Evolutionary conservation across 2,888 invertebrate genomes (phyloP), one percentile per base, ranked within the genome.

Genomic region (Troides oblongomaculatus): DNA sequence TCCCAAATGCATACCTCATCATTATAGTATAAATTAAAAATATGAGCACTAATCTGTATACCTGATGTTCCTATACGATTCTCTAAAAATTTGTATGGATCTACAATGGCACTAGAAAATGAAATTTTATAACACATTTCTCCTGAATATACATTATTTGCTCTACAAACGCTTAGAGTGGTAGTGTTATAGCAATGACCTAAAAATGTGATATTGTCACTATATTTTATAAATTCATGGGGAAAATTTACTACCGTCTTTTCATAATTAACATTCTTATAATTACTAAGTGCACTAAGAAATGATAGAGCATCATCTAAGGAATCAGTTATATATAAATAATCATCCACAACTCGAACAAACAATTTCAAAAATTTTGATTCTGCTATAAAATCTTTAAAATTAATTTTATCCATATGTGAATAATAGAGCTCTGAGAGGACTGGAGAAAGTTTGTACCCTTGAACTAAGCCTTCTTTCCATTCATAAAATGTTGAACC

Each of bases 401-500:
- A 88, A 75, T 88, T 87, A 43, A 79, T 66, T 66, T 85, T 76
- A 80, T 93, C 93, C 72, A 91, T 77, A 77, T 87, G 77, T 56
- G 80, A 81, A 73, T 93, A 93, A 72, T 92, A 93, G 8, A 93
- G 76, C 75, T 93, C 93, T 0, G 92, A 92, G 1, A 93, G 79
- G 1, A 90, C 91, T n/a, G 93, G 93, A 1, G 93, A 93, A 76
- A 88, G 92, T 76, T 88, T 89, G 71, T 92, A 92, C 1, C 93
- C 93, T 75, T 93, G 93, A 1, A 93, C 89, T 39, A 93, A 79
- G 53, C 93, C 93, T 74, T 85, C 80, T 64, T 80, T 88, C 93
- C 93, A 93, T 76, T 88, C 83, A 76, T 85, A 93, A n/a, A 90
- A 79, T 14, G 92, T 88, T 5, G 91, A 91, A 7, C 93, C 93